Conservation (phyloP, 2,113 vertebrate genomes). For the Cervus canadensis region DNA sequence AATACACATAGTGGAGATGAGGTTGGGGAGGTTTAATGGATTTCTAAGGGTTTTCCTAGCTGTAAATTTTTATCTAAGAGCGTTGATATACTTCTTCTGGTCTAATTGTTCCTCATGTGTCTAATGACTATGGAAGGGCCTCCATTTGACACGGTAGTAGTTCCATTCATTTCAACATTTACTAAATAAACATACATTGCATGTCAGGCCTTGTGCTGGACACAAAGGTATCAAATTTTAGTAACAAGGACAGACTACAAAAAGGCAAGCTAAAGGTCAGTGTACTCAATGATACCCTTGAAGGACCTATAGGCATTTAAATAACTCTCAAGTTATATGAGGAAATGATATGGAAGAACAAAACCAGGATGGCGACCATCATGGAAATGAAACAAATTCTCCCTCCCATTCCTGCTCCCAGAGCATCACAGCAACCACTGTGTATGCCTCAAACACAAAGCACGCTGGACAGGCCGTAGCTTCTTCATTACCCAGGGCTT, state of each 20-base stretch:
- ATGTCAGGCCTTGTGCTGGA: not conserved
- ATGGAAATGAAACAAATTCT: not conserved
- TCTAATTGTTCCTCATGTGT: not conserved
- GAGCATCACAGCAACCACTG: not conserved
- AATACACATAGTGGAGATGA: not conserved
- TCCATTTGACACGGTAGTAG: not conserved
- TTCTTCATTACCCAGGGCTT: not conserved
- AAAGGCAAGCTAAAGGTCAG: not conserved
- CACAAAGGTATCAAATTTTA: not conserved
- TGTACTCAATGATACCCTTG: not conserved
- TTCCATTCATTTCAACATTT: not conserved
- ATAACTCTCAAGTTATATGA: not conserved
- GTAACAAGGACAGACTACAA: not conserved
- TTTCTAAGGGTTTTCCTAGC: not conserved
- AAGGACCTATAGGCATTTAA: not conserved
- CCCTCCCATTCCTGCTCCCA: not conserved
- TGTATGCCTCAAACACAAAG: not conserved
- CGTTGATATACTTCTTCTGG: not conserved
- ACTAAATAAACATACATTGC: not conserved
- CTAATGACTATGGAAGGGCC: not conserved
- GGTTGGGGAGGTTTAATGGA: not conserved
- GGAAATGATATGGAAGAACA: conserved; percentile 4
- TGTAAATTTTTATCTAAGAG: not conserved
- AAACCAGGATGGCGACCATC: not conserved
- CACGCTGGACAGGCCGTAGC: not conserved